Percentiles rank a stretch among this genome's conserved stretches.
Conservation (phyloP, 2,888 invertebrate genomes). For the Dysmachus trigonus region DNA sequence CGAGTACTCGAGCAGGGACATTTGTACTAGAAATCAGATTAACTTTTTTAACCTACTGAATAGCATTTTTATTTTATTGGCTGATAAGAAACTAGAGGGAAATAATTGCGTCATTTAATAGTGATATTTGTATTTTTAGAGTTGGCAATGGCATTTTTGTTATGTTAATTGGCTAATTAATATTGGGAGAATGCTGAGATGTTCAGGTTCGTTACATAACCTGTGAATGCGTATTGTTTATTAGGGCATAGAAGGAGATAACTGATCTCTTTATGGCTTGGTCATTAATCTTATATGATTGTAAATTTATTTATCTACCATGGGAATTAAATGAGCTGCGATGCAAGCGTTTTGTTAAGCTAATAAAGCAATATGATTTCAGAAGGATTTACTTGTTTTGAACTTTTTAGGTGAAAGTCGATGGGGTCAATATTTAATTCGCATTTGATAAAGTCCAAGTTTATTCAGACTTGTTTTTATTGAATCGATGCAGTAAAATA, state of each 20-base stretch:
- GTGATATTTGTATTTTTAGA: neutral
- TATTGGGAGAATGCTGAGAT: neutral
- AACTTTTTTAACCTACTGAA: neutral
- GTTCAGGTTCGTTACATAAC: neutral
- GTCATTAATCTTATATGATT: neutral
- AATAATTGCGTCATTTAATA: neutral
- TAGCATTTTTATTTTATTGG: neutral
- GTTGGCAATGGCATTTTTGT: neutral
- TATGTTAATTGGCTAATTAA: neutral
- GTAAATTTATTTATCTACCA: neutral
- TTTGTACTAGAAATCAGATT: neutral
- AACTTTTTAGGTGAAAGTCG: neutral
- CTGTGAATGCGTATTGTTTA: neutral
- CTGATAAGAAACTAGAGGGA: neutral
- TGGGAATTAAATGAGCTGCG: too few relatives aligned
- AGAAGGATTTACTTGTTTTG: too few relatives aligned
- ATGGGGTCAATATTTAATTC: neutral
- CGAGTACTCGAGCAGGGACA: neutral
- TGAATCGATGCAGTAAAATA: neutral
- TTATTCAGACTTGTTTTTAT: neutral
- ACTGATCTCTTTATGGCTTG: neutral
- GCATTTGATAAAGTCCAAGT: neutral
- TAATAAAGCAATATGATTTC: too few relatives aligned
- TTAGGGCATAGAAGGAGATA: neutral
- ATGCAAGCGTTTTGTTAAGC: too few relatives aligned